Base-by-base conservation (phyloP, 2,113 vertebrate species). In the Sapayoa aenigma region DNA sequence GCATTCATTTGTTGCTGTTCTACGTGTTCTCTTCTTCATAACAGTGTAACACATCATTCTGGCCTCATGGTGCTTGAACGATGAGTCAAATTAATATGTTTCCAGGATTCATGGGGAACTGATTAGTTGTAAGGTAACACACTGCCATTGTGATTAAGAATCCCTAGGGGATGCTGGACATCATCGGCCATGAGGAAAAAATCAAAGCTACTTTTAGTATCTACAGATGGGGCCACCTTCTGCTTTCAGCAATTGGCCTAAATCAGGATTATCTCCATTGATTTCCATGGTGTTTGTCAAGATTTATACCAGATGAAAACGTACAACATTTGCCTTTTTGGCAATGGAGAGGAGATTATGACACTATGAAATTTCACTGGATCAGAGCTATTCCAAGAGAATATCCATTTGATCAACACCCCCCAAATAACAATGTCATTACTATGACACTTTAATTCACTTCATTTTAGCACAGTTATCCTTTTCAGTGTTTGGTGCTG, bases 181-280 rank as follows among this genome's bases (percentile, higher is more conserved):
- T 93, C 96, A 95, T 81, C 90, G 95, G 86, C 85, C 94, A 93
- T 96, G 95, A 96, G 93, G 94, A 97, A 96, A 97, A 94, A 96
- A 97, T 97, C 94, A 96, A 96, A 97, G 88, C 87, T 95, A 96
- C 94, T 97, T 96, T 97, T 95, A 97, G 95, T 94, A 95, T 89
- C 94, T 95, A 93, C 94, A 95, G 94, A 96, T 97, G 95, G 95
- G 94, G 82, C 95, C 94, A 96, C 95, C 96, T 96, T 97, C 95
- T 97, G 96, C 94, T 95, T 96, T 93, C 92, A 86, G 94, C 93
- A 92, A 94, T 89, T 95, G 96, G 92, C 88, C 93, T 97, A 93
- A 93, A 95, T 96, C 92, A 89, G 94, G 94, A 96, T 97, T 95
- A 95, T 93, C 92, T 94, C 49, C 92, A 95, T 95, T 93, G 95